Percentiles rank a stretch among this genome's conserved stretches.
Conservation (phyloP, 2,888 invertebrate genomes). For the Macrosiphum euphorbiae region DNA sequence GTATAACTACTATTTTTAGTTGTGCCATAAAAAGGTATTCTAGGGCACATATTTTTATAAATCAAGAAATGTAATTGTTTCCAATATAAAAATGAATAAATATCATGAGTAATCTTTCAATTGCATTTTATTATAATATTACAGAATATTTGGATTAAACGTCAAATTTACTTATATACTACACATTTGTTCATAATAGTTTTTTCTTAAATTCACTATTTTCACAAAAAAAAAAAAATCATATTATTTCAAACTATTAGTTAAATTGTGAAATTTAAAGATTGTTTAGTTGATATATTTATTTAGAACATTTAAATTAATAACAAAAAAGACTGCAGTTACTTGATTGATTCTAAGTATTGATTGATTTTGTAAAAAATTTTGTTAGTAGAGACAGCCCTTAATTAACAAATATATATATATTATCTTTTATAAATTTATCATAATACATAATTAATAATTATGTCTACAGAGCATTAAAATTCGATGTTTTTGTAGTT, state of each 20-base stretch:
- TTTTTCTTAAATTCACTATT: not conserved
- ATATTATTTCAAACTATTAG: not conserved
- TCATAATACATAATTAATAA: constrained; percentile 4
- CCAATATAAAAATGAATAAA: not conserved
- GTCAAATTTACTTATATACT: not conserved
- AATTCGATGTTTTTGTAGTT: constrained; percentile 21
- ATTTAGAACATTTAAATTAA: not conserved
- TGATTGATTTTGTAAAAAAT: not conserved
- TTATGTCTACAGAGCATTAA: not conserved
- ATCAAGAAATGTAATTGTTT: not conserved
- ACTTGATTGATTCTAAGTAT: not conserved
- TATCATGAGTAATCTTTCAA: not conserved
- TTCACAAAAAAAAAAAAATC: not conserved
- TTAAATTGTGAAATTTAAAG: not conserved
- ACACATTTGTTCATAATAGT: not conserved
- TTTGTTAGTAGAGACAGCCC: not conserved
- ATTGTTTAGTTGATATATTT: not conserved
- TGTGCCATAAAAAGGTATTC: not conserved
- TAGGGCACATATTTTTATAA: not conserved
- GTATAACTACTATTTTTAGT: not conserved
- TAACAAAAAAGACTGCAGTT: not conserved
- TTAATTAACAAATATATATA: not conserved
- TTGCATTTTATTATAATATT: not conserved
- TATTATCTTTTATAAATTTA: not conserved
- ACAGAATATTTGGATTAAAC: not conserved